These are phyloP conservation scores for Rhabditophanes sp. DNA, from an alignment of 2,888 invertebrate genomes.

Conservation along the genomic window DNA sequence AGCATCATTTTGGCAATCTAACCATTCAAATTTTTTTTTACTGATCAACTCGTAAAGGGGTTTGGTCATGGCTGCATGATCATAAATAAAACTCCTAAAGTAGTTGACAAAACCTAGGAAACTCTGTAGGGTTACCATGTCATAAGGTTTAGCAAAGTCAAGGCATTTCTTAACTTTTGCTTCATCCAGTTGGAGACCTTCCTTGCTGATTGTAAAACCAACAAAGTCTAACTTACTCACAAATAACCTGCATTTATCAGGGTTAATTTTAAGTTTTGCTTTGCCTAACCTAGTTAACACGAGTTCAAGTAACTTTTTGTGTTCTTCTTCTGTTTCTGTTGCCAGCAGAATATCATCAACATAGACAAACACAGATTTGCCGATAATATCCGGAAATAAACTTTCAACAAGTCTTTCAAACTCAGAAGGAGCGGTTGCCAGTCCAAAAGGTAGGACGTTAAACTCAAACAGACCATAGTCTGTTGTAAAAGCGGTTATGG, in stretches of 20 bases:
- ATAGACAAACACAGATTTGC: slow-evolving; percentile 12
- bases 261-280: slow-evolving; percentile 8
- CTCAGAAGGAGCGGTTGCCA: slow-evolving; percentile 20
- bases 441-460: slow-evolving; percentile 24
- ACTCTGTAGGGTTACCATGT: too few species aligned
- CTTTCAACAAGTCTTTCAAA: slow-evolving; percentile 24
- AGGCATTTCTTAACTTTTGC: too few species aligned
- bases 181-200: slow-evolving; percentile 7
- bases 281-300: slow-evolving; percentile 7
- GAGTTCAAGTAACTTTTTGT: slow-evolving; percentile 8
- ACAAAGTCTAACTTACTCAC: slow-evolving; percentile 6
- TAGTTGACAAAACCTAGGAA: too few species aligned
- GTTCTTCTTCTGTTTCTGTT: slow-evolving; percentile 10
- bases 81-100: too few species aligned
- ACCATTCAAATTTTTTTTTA: too few species aligned
- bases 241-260: slow-evolving; percentile 8
- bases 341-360: slow-evolving; percentile 23
- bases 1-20: too few species aligned
- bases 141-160: too few species aligned
- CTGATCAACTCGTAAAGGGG: too few species aligned
- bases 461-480: slow-evolving; percentile 19
- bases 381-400: slow-evolving; percentile 9
- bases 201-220: slow-evolving; percentile 7
- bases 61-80: too few species aligned
- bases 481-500: slow-evolving; percentile 22